These are phyloP conservation scores for Datnioides undecimradiatus DNA, from an alignment of 2,113 vertebrate species.

Conservation along the genomic window DNA sequence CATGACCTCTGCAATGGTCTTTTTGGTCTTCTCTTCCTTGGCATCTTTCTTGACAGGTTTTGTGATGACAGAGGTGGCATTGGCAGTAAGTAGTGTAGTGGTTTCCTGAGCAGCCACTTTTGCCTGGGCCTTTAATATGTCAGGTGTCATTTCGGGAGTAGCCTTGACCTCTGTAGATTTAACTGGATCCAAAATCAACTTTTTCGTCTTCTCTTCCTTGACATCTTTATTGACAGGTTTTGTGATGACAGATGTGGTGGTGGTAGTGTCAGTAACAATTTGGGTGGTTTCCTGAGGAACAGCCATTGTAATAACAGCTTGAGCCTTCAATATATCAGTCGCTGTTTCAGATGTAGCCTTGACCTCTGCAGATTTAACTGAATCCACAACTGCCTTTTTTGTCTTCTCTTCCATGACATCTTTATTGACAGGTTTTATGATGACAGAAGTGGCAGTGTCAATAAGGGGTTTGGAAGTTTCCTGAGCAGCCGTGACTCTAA, in stretches of 20 bases:
- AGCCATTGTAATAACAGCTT: conserved; percentile 10
- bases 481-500: too few relatives aligned
- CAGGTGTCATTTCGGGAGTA: too few relatives aligned
- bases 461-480: conserved; percentile 1
- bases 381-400: not conserved
- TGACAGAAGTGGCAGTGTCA: not conserved
- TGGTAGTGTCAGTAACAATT: not conserved
- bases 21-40: conserved; percentile 44
- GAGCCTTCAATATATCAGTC: conserved; percentile 19
- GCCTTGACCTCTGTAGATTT: too few relatives aligned
- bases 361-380: conserved; percentile 10
- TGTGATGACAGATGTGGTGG: conserved; percentile 3
- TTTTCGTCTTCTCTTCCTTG: too few relatives aligned
- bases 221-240: conserved; percentile 16
- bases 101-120: too few relatives aligned
- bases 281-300: conserved; percentile 22
- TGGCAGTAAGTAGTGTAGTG: not conserved
- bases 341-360: not conserved
- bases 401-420: conserved; percentile 13
- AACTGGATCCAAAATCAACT: too few relatives aligned
- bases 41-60: not conserved
- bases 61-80: not conserved
- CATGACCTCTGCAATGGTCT: conserved; percentile 6
- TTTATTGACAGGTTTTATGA: conserved; percentile 14
- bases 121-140: too few relatives aligned